Percentiles rank a stretch among this genome's conserved stretches.
Evolutionary conservation across 1,140 invertebrate genomes (phyloP).

Genomic region (Plutomurus gul): DNA sequence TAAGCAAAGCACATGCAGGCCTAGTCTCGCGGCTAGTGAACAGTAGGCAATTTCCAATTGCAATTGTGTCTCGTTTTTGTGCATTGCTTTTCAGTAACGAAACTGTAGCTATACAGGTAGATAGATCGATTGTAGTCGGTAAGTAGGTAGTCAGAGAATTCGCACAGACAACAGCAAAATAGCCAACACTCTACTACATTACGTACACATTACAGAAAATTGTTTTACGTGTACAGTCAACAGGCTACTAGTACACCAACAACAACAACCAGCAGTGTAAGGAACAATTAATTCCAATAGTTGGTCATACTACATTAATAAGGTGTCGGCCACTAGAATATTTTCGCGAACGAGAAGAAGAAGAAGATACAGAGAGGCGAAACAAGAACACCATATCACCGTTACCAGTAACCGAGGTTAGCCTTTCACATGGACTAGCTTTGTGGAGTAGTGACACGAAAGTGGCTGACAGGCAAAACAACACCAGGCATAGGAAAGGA

Average conservation of each 20-base stretch:
- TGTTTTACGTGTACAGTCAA: constrained; percentile 6
- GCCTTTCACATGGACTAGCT: background rate
- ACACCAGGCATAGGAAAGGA: background rate
- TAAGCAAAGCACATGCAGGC: constrained; percentile 33
- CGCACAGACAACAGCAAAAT: background rate
- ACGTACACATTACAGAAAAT: constrained; percentile 6
- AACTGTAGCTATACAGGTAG: constrained; percentile 10
- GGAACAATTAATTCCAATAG: no score
- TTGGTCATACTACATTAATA: no score
- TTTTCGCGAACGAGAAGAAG: no score
- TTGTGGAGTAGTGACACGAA: background rate
- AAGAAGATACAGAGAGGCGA: no score
- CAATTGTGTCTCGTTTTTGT: constrained; percentile 13
- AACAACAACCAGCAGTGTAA: background rate
- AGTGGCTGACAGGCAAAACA: background rate
- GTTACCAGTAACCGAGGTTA: constrained; percentile 17
- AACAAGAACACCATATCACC: background rate
- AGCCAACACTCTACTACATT: background rate
- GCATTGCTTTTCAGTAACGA: background rate
- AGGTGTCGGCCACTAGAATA: no score
- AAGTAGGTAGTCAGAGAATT: background rate
- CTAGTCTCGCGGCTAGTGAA: constrained; percentile 7
- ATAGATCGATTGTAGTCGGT: constrained; percentile 20
- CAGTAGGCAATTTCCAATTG: constrained; percentile 20
- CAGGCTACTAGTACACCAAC: background rate